A percentile compares a stretch with the other conserved stretches of the same genome.
Evolutionary conservation across 2,888 invertebrate species (phyloP).

Genomic region (Trilocha varians): DNA sequence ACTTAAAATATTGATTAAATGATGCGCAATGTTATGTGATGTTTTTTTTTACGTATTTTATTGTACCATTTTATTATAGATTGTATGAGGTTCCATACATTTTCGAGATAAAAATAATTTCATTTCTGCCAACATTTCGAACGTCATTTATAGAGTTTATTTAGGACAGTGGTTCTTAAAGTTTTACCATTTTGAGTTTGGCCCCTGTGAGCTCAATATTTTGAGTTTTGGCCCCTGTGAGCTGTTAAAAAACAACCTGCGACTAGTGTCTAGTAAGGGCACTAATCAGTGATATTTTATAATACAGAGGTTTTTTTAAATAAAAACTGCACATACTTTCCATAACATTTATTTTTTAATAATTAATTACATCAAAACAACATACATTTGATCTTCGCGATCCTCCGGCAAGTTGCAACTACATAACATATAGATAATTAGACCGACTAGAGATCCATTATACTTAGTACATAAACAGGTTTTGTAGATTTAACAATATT

Average conservation of each 20-base stretch:
- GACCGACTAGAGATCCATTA: slow-evolving; percentile 64
- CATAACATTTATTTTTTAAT: slow-evolving; percentile 51
- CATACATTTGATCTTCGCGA: slow-evolving; percentile 55
- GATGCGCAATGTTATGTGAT: slow-evolving; percentile 41
- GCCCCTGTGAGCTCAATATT: no score
- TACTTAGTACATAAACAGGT: not conserved
- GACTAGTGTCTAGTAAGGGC: no score
- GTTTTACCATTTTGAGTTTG: no score
- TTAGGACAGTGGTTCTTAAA: no score
- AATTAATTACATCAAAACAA: slow-evolving; percentile 71
- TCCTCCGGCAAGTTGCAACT: slow-evolving; percentile 62
- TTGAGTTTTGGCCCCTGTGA: no score
- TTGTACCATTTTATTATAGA: not conserved
- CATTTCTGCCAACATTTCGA: no score
- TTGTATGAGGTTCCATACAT: no score
- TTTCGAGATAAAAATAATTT: no score
- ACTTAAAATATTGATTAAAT: slow-evolving; percentile 58
- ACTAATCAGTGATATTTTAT: no score
- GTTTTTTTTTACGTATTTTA: not conserved
- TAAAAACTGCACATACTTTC: slow-evolving; percentile 35
- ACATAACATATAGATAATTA: no score
- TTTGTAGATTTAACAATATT: not conserved
- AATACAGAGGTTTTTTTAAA: slow-evolving; percentile 9
- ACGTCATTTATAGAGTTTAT: no score
- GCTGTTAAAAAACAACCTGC: no score